Conservation (phyloP, 2,113 vertebrate genomes). For the Crotophaga sulcirostris region DNA sequence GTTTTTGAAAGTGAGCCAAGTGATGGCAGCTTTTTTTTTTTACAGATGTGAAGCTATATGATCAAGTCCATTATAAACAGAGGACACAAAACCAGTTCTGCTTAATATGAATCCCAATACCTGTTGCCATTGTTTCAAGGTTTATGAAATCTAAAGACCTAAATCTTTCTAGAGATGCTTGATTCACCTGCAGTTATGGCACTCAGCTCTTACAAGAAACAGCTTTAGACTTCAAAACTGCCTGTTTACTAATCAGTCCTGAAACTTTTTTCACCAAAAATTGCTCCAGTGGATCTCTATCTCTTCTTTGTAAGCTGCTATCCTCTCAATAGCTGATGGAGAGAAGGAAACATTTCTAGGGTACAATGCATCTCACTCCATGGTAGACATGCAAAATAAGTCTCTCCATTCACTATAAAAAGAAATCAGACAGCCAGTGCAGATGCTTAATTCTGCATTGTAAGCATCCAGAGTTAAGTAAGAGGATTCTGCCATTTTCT, state of each 20-base stretch:
- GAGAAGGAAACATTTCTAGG: neutral
- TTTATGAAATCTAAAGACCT: neutral
- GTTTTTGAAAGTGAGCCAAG: neutral
- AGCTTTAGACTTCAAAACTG: neutral
- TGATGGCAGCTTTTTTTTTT: neutral
- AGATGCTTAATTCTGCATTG: neutral
- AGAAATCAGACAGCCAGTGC: neutral
- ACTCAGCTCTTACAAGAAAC: accelerated
- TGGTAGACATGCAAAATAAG: neutral
- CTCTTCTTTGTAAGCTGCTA: neutral
- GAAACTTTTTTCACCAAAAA: neutral
- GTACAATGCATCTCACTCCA: neutral
- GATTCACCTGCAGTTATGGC: neutral
- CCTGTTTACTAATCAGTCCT: neutral
- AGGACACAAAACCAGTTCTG: accelerated
- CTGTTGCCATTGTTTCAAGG: neutral
- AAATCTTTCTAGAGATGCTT: neutral
- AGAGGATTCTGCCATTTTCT: neutral
- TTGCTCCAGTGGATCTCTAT: neutral
- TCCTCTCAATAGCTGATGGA: neutral
- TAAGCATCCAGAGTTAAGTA: neutral
- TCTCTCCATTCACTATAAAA: neutral
- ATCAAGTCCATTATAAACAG: neutral
- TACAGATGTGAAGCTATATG: neutral
- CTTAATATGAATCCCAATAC: neutral